Base-by-base conservation (phyloP, 2,888 invertebrate genomes). In the Leptinotarsa haldemani region DNA sequence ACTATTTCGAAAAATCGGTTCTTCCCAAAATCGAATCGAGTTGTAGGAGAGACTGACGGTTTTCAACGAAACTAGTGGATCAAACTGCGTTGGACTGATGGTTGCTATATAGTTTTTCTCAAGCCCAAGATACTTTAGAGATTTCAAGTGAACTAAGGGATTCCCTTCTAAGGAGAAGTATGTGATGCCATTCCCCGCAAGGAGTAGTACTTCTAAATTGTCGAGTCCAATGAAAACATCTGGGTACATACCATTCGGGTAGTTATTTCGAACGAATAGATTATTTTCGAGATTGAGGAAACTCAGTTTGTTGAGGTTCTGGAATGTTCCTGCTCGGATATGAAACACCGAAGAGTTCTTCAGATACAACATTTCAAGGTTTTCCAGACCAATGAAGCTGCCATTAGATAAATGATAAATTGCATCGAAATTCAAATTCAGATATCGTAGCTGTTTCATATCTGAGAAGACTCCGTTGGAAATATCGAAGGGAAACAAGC, bases 241-340 rank as follows among this genome's bases (percentile, higher is more conserved):
- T 1, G 85, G 84, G 13, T 53, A 61, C 7, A 78, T 25, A 0
- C 73, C 73, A 16, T 67, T 48, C 18, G 80, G 74, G 1, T 78
- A 75, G 58, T 77, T 77, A 25, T 80, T 79, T 50, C 74, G 78
- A 47, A 88, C 85, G 56, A 91, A 84, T 15, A 88, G 88, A 81
- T 92, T 92, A 75, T 90, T 90, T 16, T 88, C 89, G 78, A 91
- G 85, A 83, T 90, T 90, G 0, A 92, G 84, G 78, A 88, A 84
- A 80, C 88, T 85, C 46, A 92, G 84, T 70, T 85, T 87, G 74
- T 82, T 86, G 69, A 90, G 82, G 1, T 87, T 84, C 25, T 83
- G 84, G 79, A 92, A 91, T 48, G 90, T 88, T 1, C 85, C 86
- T 2, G 85, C 81, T 9, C 89, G 89, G 20, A 91, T 89, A 61